phyloP scores from a whole-genome alignment of 2,888 invertebrate species.

The Euproctis similis region DNA sequence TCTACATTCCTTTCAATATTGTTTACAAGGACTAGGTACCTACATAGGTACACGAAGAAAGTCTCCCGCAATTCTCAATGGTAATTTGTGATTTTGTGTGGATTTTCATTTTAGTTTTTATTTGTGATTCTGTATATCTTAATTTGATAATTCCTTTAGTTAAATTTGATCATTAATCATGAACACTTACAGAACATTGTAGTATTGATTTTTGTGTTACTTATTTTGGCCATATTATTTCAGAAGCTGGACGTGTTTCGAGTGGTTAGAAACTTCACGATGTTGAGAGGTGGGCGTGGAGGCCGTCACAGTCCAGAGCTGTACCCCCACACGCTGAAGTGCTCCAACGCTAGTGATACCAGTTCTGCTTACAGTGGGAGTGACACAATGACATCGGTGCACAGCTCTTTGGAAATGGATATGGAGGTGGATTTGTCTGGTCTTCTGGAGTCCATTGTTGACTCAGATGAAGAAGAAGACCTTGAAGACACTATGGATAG shows the following conservation, averaged over 20 bases:
- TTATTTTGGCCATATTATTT: slow-evolving; percentile 27
- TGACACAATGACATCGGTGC: slow-evolving; percentile 95
- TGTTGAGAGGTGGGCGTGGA: slow-evolving; percentile 76
- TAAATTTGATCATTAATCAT: too few relatives aligned
- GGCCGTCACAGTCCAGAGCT: slow-evolving; percentile 82
- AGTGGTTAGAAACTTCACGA: slow-evolving; percentile 62
- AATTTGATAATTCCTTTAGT: too few relatives aligned
- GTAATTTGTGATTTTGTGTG: neutral
- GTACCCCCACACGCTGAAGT: slow-evolving; percentile 89
- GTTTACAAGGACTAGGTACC: slow-evolving; percentile 11
- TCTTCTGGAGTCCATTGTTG: slow-evolving; percentile 95
- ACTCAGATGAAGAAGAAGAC: slow-evolving; percentile 97
- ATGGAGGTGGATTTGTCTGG: slow-evolving; percentile 94
- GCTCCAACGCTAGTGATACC: slow-evolving; percentile 89
- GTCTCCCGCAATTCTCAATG: slow-evolving; percentile 31
- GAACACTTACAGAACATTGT: too few relatives aligned
- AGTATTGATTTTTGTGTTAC: slow-evolving; percentile 4
- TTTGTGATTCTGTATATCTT: neutral
- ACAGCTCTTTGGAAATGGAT: slow-evolving; percentile 86
- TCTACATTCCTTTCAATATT: slow-evolving; percentile 15
- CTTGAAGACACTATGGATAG: slow-evolving; percentile 93
- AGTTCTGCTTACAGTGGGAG: slow-evolving; percentile 97
- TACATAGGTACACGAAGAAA: slow-evolving; percentile 24
- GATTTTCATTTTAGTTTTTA: neutral
- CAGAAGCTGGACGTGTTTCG: slow-evolving; percentile 54